A percentile compares a stretch with the other conserved stretches of the same genome.
These are phyloP conservation scores for Gastracanthus pulcherrimus DNA, from an alignment of 2,888 invertebrate species.

Conservation along the genomic window DNA sequence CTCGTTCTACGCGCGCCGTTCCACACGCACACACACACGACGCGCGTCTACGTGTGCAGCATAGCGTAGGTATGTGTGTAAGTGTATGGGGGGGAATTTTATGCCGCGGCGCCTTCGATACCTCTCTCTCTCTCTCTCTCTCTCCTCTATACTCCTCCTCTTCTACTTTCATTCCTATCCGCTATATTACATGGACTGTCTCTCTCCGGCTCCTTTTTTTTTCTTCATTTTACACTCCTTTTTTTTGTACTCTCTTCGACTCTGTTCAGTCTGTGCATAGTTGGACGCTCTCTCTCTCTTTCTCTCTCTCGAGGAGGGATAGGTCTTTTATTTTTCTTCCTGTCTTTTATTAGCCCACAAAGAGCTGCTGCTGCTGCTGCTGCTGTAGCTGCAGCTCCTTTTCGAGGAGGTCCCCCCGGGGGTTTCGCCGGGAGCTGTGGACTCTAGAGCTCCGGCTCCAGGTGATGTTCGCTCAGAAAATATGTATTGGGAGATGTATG, in stretches of 20 bases:
- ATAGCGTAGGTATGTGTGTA: not conserved
- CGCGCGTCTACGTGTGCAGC: not conserved
- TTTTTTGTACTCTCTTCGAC: conserved; percentile 45
- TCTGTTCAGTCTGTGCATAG: too few species aligned
- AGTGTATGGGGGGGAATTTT: conserved; percentile 47
- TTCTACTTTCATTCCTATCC: conserved; percentile 22
- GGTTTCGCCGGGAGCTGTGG: not conserved
- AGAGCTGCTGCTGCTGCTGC: not conserved
- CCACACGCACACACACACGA: not conserved
- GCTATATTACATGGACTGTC: not conserved
- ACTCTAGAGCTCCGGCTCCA: not conserved
- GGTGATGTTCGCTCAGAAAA: conserved; percentile 31
- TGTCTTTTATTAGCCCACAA: conserved; percentile 49
- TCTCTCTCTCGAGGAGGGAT: not conserved
- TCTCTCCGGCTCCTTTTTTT: not conserved
- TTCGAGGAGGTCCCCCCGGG: too few species aligned
- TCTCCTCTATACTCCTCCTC: too few species aligned
- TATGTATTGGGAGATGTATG: conserved; percentile 2
- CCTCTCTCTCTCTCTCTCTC: conserved; percentile 40
- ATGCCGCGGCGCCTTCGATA: conserved; percentile 50
- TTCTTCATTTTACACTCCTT: not conserved
- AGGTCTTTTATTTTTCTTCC: conserved; percentile 41
- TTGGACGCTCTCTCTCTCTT: not conserved
- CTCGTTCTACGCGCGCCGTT: conserved; percentile 10
- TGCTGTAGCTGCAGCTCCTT: too few species aligned